Base-by-base conservation (phyloP, 2,797 vertebrate species). In the Myripristis murdjan region DNA sequence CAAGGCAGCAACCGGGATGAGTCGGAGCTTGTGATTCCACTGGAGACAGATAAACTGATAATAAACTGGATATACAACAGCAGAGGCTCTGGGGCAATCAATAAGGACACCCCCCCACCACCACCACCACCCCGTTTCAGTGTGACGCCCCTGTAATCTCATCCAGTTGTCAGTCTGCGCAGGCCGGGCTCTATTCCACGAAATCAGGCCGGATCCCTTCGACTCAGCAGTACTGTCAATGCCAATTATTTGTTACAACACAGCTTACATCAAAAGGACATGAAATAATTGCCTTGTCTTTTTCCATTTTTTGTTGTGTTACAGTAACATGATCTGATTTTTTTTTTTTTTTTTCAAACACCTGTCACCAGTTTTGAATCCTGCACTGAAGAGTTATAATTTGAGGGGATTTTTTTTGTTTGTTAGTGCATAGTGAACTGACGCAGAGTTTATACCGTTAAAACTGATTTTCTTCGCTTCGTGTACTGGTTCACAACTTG, bases 11-110 rank as follows among this genome's bases (percentile, higher is more conserved):
- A 14, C 9, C 23, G 0, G 22, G 43, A 31, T n/a, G 48, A 67
- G 53, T 52, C 37, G 35, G 18, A 73, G 64, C 55, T 75, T 55
- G 46, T 62, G 64, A 11, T 70, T 52, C 51, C 53, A 28, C 41
- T 60, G n/a, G n/a, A 11, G 59, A 51, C 18, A 35, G 18, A 64
- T 54, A 33, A 51, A 0, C 39, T 59, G 1, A 74, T 66, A 79
- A 64, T 43, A 6, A 79, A 52, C 39, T 4, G 6, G 47, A 75
- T 58, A 69, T 52, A 64, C 22, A 55, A 37, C 37, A 28, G 41
- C 33, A 53, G 49, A 43, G 52, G 58, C 70, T 65, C 28, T 5
- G 41, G 44, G 64, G 49, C 52, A 64, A 85, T 79, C 60, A 80
- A 76, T 72, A 14, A 73, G 56, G 57, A 70, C 28, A 54, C 52